Percentiles rank a stretch among this genome's conserved stretches.
phyloP scores from a whole-genome alignment of 2,888 invertebrate species.

The Drosophila planitibia region DNA sequence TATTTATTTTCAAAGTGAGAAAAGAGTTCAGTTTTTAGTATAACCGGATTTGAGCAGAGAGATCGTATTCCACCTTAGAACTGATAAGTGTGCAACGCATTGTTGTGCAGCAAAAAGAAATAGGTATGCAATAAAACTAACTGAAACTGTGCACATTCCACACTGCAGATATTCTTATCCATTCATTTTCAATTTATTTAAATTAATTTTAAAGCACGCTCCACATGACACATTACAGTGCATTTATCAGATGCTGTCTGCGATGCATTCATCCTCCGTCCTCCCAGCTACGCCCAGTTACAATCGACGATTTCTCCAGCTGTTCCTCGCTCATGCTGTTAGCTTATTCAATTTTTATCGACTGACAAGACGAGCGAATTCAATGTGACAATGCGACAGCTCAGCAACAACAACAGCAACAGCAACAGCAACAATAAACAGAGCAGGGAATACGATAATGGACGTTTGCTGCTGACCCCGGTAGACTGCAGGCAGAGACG shows the following conservation, averaged over 20 bases:
- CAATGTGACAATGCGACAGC: conserved; percentile 64
- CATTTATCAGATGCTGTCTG: conserved; percentile 50
- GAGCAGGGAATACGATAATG: conserved; percentile 36
- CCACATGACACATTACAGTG: conserved; percentile 51
- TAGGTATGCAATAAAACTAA: conserved; percentile 12
- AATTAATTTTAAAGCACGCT: conserved; percentile 63
- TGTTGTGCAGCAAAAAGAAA: conserved; percentile 8
- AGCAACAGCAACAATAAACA: conserved; percentile 15
- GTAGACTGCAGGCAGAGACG: conserved; percentile 6
- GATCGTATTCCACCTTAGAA: neutral
- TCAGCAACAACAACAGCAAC: conserved; percentile 25
- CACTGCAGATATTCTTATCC: conserved; percentile 18
- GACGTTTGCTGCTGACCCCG: conserved; percentile 21
- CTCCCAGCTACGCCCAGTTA: neutral
- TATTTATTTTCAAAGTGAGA: conserved; percentile 4
- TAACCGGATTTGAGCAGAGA: neutral
- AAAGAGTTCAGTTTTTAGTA: neutral
- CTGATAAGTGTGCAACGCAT: neutral
- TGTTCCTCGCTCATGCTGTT: conserved; percentile 48
- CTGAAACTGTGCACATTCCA: conserved; percentile 24
- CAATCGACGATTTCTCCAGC: neutral
- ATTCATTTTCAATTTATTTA: conserved; percentile 69
- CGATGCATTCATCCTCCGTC: neutral
- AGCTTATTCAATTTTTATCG: conserved; percentile 66
- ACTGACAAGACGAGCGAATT: conserved; percentile 66